These are phyloP conservation scores for Podarcis raffonei DNA, from an alignment of 2,113 vertebrate species.

Conservation along the genomic window DNA sequence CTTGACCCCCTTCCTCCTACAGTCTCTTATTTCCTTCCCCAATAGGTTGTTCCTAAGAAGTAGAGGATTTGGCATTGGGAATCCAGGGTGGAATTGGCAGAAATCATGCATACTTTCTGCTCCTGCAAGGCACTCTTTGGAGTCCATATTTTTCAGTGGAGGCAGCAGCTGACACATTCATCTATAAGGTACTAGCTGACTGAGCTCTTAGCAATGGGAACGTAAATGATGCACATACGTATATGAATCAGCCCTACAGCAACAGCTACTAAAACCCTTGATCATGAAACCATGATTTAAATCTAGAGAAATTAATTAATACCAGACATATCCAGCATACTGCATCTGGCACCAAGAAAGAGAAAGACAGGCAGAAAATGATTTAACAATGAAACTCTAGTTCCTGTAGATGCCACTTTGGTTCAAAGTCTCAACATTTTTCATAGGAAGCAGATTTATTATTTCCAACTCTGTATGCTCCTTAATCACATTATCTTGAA, in stretches of 20 bases:
- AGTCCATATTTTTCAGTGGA: background rate
- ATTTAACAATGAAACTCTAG: background rate
- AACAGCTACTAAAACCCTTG: background rate
- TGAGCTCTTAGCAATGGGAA: background rate
- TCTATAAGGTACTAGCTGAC: background rate
- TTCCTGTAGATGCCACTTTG: background rate
- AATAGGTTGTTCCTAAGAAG: no score
- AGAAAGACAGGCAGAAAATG: background rate
- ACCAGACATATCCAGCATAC: background rate
- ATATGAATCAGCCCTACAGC: background rate
- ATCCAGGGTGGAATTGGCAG: background rate
- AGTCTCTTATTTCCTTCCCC: background rate
- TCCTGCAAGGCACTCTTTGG: background rate
- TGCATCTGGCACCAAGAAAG: background rate
- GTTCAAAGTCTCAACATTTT: background rate
- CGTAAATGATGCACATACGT: background rate
- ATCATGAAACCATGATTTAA: background rate
- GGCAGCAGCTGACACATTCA: background rate
- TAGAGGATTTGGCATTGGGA: background rate
- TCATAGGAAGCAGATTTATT: background rate
- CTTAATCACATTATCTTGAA: background rate
- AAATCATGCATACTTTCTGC: background rate
- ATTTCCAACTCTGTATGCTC: background rate
- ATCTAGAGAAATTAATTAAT: background rate
- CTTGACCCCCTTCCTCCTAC: background rate